Percentiles rank a stretch among this genome's conserved stretches.
Conservation (phyloP, 2,113 vertebrate genomes). For the Nycticorax nycticorax region DNA sequence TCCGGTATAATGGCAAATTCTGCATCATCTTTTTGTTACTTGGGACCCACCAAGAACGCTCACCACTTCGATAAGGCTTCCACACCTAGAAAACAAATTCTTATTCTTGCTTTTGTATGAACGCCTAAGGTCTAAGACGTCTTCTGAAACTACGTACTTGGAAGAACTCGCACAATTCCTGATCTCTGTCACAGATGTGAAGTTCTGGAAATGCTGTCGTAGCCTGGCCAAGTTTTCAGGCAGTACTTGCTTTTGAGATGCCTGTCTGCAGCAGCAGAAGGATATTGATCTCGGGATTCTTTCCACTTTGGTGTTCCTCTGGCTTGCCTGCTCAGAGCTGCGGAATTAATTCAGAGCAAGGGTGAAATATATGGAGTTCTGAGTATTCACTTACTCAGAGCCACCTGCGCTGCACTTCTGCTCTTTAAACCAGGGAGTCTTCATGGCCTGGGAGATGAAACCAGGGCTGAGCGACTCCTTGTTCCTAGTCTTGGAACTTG, state of each 20-base stretch:
- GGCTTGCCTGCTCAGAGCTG: background rate
- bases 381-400: background rate
- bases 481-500: background rate
- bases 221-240: background rate
- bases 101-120: background rate
- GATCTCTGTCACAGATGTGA: background rate
- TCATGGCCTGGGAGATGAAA: background rate
- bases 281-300: background rate
- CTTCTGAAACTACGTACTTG: background rate
- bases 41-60: background rate
- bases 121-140: background rate
- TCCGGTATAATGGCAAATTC: background rate
- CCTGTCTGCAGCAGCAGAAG: background rate
- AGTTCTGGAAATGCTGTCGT: background rate
- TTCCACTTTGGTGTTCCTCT: background rate
- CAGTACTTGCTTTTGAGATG: background rate
- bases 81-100: rapidly evolving
- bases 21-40: background rate
- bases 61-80: rapidly evolving
- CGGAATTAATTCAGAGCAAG: background rate
- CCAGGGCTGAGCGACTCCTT: background rate
- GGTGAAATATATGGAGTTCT: background rate
- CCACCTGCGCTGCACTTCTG: background rate
- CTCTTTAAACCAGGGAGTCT: background rate
- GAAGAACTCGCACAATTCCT: background rate